These are phyloP conservation scores for Clivina fossor DNA, from an alignment of 2,888 invertebrate species.

Conservation along the genomic window DNA sequence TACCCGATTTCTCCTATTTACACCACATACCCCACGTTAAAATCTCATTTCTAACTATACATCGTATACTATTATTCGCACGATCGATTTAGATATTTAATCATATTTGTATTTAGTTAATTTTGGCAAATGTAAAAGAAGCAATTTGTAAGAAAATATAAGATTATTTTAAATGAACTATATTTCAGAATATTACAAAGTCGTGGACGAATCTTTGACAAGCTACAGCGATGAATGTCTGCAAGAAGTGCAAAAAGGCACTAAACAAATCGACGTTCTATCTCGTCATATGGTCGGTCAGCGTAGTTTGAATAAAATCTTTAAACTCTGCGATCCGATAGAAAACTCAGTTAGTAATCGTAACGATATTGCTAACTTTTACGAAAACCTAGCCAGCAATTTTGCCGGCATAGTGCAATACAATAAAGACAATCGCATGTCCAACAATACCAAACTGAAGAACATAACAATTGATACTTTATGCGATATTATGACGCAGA, in stretches of 20 bases:
- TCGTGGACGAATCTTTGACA: slow-evolving; percentile 75
- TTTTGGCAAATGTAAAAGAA: too few species aligned
- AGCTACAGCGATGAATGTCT: slow-evolving; percentile 71
- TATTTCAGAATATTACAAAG: slow-evolving; percentile 76
- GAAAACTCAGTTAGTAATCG: slow-evolving; percentile 60
- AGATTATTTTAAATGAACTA: too few species aligned
- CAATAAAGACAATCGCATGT: slow-evolving; percentile 85
- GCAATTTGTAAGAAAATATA: too few species aligned
- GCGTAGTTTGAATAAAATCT: slow-evolving; percentile 67
- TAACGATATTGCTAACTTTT: slow-evolving; percentile 77
- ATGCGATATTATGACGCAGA: slow-evolving; percentile 74
- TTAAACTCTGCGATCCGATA: slow-evolving; percentile 77
- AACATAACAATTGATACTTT: slow-evolving; percentile 79
- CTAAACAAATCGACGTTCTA: slow-evolving; percentile 65
- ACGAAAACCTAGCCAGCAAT: slow-evolving; percentile 77
- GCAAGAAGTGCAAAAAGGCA: slow-evolving; percentile 64
- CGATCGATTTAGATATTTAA: too few species aligned
- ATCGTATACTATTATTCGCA: too few species aligned
- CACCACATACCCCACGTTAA: too few species aligned
- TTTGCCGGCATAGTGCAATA: slow-evolving; percentile 93
- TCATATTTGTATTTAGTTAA: too few species aligned
- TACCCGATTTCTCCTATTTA: too few species aligned
- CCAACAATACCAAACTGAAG: slow-evolving; percentile 59
- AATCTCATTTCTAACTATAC: too few species aligned
- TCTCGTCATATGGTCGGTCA: slow-evolving; percentile 65